A percentile compares a stretch with the other conserved stretches of the same genome.
These are phyloP conservation scores for Hyaena hyaena DNA, from an alignment of 2,113 vertebrate genomes.

Conservation along the genomic window DNA sequence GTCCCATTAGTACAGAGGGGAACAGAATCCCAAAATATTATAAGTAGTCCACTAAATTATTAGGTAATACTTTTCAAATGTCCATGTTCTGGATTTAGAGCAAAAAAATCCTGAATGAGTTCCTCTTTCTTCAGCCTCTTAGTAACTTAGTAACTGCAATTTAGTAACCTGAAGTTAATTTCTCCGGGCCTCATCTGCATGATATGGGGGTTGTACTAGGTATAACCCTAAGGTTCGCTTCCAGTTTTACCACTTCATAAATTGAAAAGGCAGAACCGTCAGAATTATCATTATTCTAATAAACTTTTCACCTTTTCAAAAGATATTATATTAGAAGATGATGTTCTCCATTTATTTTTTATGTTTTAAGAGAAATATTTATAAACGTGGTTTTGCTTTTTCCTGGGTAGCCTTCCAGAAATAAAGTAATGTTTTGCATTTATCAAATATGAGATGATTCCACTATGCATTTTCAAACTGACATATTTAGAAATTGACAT, in stretches of 20 bases:
- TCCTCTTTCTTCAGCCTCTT: not conserved
- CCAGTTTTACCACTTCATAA: not conserved
- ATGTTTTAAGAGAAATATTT: constrained; percentile 49
- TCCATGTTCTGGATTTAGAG: not conserved
- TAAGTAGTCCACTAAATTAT: not conserved
- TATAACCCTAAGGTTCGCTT: not conserved
- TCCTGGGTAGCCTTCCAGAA: constrained; percentile 14
- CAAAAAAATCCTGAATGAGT: not conserved
- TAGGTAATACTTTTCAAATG: not conserved
- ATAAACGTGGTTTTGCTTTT: constrained; percentile 17
- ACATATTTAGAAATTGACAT: constrained; percentile 26
- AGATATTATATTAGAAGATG: constrained; percentile 30
- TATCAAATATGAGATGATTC: constrained; percentile 22
- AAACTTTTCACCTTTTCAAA: constrained; percentile 6
- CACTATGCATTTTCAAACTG: constrained; percentile 43
- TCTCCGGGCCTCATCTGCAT: not conserved
- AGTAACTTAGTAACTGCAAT: not conserved
- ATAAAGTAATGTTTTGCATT: not conserved
- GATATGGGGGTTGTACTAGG: not conserved
- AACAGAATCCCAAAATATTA: not conserved
- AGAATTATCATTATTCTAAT: constrained; percentile 35
- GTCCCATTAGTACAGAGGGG: not conserved
- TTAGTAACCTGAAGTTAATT: not conserved
- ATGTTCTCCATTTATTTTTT: not conserved
- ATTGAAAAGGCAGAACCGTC: not conserved